Conservation (phyloP, 2,113 vertebrate species). For the Hystrix cristata region DNA sequence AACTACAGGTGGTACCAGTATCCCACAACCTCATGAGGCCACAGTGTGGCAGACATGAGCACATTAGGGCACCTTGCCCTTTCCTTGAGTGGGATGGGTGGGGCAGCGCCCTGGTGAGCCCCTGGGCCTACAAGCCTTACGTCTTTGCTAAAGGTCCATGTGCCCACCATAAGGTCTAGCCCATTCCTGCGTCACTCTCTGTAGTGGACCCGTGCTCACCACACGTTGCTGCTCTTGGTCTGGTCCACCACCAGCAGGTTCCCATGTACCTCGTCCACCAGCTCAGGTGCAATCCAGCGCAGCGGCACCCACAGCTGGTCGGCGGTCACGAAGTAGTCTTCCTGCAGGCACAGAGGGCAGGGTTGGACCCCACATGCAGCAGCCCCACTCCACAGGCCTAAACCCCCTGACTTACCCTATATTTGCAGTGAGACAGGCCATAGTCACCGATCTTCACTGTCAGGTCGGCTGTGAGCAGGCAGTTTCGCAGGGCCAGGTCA, state of each 20-base stretch:
- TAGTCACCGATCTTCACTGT: conserved; percentile 98
- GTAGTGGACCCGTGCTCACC: conserved; percentile 86
- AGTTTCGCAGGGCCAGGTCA: conserved; percentile 97
- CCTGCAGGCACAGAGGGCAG: conserved; percentile 88
- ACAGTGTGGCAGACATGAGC: neutral
- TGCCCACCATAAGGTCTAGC: neutral
- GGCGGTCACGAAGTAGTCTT: conserved; percentile 96
- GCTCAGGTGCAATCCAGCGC: conserved; percentile 98
- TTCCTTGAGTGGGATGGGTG: neutral
- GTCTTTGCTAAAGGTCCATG: neutral
- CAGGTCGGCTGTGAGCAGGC: conserved; percentile 94
- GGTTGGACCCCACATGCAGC: accelerated
- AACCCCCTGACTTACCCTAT: conserved; percentile 91
- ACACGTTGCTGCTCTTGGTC: conserved; percentile 97
- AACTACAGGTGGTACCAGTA: too few relatives aligned
- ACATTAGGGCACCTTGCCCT: neutral
- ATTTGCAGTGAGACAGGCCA: conserved; percentile 95
- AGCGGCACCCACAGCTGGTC: conserved; percentile 97
- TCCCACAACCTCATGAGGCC: neutral
- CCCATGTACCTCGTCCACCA: conserved; percentile 96
- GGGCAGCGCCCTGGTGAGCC: neutral
- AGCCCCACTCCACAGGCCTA: neutral
- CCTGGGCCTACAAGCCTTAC: neutral
- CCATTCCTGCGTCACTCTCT: neutral
- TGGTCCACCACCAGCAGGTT: conserved; percentile 96